These are phyloP conservation scores for Tachina lurida DNA, from an alignment of 2,888 invertebrate genomes.

Conservation along the genomic window DNA sequence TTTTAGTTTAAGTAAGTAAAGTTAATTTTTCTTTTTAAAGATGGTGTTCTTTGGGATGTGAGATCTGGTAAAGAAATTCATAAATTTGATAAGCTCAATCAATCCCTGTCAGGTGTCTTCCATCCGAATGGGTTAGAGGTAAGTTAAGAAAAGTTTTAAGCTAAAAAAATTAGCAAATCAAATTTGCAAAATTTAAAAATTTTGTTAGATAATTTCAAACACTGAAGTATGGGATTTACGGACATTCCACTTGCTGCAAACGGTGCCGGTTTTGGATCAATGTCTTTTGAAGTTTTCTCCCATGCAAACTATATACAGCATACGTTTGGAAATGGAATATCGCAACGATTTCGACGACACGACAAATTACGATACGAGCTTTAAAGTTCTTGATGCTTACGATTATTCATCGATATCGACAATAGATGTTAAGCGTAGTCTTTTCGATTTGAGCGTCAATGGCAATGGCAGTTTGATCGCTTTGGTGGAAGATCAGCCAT, in stretches of 20 bases:
- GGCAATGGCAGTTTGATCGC: conserved; percentile 93
- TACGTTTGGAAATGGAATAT: conserved; percentile 89
- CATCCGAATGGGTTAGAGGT: conserved; percentile 98
- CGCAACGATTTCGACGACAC: conserved; percentile 89
- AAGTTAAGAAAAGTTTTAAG: conserved; percentile 64
- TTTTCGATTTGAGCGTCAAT: conserved; percentile 93
- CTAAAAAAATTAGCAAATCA: not conserved
- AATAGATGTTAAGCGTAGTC: conserved; percentile 94
- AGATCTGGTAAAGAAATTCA: conserved; percentile 94
- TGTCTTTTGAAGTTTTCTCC: conserved; percentile 94
- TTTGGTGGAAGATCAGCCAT: conserved; percentile 94
- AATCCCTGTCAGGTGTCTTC: conserved; percentile 96
- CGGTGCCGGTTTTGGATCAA: conserved; percentile 96
- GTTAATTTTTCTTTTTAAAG: conserved; percentile 81
- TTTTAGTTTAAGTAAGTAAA: not conserved
- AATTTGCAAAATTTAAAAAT: not conserved
- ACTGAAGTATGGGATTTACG: conserved; percentile 99
- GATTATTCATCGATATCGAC: conserved; percentile 98
- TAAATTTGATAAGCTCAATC: conserved; percentile 98
- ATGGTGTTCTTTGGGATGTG: conserved; percentile 98
- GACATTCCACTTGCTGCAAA: conserved; percentile 96
- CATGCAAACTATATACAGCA: conserved; percentile 93
- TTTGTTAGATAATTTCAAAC: conserved; percentile 92
- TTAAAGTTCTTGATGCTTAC: conserved; percentile 96
- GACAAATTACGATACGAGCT: conserved; percentile 93